phyloP scores from a whole-genome alignment of 2,113 vertebrate species.

The Heterocephalus glaber region DNA sequence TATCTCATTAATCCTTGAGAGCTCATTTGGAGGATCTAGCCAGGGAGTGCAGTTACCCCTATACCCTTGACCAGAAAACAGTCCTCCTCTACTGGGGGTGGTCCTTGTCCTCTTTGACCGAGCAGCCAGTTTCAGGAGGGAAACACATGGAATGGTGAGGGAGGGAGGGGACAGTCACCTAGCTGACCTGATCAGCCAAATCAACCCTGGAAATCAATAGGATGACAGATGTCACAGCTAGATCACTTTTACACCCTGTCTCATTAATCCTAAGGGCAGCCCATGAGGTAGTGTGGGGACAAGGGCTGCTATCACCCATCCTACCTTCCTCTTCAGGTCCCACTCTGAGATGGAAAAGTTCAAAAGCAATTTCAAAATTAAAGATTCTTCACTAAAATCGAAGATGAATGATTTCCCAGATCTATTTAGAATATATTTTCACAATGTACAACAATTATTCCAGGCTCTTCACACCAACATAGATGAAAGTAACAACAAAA shows the following conservation, averaged over 20 bases:
- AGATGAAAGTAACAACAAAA: constrained; percentile 70
- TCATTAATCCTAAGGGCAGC: background rate
- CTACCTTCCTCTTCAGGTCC: background rate
- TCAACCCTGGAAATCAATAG: no score
- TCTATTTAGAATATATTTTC: constrained; percentile 58
- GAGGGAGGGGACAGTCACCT: no score
- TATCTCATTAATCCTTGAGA: background rate
- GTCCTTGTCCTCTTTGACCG: no score
- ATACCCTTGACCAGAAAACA: no score
- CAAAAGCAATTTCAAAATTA: constrained; percentile 73
- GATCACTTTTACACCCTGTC: background rate
- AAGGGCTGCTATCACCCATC: background rate
- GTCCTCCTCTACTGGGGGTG: no score
- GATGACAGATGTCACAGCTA: no score
- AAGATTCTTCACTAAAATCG: constrained; percentile 67
- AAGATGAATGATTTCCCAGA: constrained; percentile 59
- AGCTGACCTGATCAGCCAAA: no score
- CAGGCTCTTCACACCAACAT: constrained; percentile 26
- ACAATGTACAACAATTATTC: constrained; percentile 59
- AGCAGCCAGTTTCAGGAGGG: no score
- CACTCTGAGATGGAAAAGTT: constrained; percentile 28
- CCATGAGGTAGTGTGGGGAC: fast-evolving
- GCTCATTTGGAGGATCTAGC: no score
- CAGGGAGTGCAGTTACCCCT: no score
- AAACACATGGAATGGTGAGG: no score